phyloP scores from a whole-genome alignment of 2,888 invertebrate genomes.

The Branchinecta sandiegonensis region DNA sequence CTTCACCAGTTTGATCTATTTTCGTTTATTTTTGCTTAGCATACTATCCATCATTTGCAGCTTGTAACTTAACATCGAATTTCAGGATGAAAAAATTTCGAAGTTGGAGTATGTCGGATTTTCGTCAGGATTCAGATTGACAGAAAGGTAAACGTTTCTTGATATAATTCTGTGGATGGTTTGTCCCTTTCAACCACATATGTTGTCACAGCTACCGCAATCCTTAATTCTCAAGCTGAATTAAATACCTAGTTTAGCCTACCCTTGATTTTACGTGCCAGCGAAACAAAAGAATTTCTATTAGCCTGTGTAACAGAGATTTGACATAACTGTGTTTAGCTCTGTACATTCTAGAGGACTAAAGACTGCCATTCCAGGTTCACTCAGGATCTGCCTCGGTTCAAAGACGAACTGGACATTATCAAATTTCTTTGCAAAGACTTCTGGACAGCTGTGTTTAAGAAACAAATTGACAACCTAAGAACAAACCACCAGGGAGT shows the following conservation, averaged over 20 bases:
- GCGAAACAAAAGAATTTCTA: too few relatives aligned
- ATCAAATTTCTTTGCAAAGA: conserved; percentile 99
- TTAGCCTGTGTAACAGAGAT: too few relatives aligned
- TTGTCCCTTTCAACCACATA: background rate
- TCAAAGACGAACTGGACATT: conserved; percentile 92
- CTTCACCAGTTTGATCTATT: too few relatives aligned
- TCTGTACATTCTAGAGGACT: too few relatives aligned
- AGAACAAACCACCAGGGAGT: conserved; percentile 96
- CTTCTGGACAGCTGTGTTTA: conserved; percentile 94
- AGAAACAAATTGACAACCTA: conserved; percentile 95
- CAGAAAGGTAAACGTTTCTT: conserved; percentile 36
- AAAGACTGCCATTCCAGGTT: conserved; percentile 39
- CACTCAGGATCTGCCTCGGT: conserved; percentile 79
- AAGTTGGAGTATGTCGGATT: conserved; percentile 42
- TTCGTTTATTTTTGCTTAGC: too few relatives aligned
- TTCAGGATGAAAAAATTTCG: conserved; percentile 35
- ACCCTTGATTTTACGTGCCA: too few relatives aligned
- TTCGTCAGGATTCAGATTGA: conserved; percentile 41
- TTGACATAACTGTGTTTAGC: too few relatives aligned
- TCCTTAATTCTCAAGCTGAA: too few relatives aligned
- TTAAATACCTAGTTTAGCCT: too few relatives aligned
- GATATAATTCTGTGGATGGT: background rate
- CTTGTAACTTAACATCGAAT: conserved; percentile 19
- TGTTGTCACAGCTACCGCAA: too few relatives aligned
- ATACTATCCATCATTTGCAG: too few relatives aligned